Conservation (phyloP, 1,140 invertebrate species). For the Zaprionus capensis region DNA sequence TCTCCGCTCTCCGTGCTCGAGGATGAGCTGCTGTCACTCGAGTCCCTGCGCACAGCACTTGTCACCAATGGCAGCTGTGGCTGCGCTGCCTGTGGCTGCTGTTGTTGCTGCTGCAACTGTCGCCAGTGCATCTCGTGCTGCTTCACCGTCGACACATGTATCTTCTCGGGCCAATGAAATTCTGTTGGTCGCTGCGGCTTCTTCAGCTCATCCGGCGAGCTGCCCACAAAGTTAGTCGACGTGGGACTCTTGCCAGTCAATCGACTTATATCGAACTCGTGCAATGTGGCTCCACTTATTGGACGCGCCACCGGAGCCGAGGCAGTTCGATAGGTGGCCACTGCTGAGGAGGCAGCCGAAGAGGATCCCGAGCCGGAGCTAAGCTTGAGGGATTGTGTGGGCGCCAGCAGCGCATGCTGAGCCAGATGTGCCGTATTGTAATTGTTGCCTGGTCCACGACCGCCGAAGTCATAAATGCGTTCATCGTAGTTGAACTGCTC, state of each 20-base stretch:
- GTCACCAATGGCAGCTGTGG: slow-evolving; percentile 42
- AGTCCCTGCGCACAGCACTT: slow-evolving; percentile 34
- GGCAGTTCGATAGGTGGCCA: slow-evolving; percentile 57
- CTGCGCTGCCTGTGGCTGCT: slow-evolving; percentile 40
- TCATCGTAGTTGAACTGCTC: slow-evolving; percentile 79
- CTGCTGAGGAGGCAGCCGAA: slow-evolving; percentile 71
- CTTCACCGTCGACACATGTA: slow-evolving; percentile 81
- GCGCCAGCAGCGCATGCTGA: slow-evolving; percentile 23
- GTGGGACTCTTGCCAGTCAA: slow-evolving; percentile 84
- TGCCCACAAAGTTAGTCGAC: slow-evolving; percentile 77
- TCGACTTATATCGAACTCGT: slow-evolving; percentile 83
- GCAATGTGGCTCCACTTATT: slow-evolving; percentile 57
- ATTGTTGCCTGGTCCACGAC: slow-evolving; percentile 79
- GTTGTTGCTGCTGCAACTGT: slow-evolving; percentile 64
- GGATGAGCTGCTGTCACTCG: slow-evolving; percentile 80
- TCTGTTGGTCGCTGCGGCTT: slow-evolving; percentile 68
- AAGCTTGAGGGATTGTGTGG: slow-evolving; percentile 49
- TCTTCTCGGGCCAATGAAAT: slow-evolving; percentile 84
- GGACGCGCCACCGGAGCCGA: slow-evolving; percentile 41
- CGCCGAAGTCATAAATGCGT: slow-evolving; percentile 81
- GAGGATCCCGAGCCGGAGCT: slow-evolving; percentile 76
- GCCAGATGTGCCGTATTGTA: slow-evolving; percentile 43
- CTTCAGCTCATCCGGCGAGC: slow-evolving; percentile 65
- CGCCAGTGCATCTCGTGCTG: slow-evolving; percentile 81
- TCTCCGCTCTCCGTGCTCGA: slow-evolving; percentile 79